A percentile compares a stretch with the other conserved stretches of the same genome.
Conservation (phyloP, 2,113 vertebrate genomes). For the Bufo gargarizans region DNA sequence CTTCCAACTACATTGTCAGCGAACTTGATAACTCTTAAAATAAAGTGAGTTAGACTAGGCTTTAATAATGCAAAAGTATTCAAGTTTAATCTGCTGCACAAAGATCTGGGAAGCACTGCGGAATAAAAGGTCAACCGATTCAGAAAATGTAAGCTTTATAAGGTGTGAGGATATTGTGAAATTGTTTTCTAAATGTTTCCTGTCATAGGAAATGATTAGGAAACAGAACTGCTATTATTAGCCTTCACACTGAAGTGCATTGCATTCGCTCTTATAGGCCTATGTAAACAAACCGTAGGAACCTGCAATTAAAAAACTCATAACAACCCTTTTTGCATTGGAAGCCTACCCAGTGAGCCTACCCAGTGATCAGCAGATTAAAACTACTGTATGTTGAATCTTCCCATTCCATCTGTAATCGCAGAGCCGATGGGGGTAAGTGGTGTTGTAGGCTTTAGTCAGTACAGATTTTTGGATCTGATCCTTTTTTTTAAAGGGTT, state of each 20-base stretch:
- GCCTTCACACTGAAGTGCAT: neutral
- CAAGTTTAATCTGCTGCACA: constrained; percentile 9
- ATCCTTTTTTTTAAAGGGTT: no score
- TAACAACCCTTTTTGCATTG: no score
- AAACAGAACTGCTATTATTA: neutral
- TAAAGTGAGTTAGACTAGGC: constrained; percentile 28
- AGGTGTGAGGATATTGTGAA: neutral
- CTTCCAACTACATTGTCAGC: constrained; percentile 29
- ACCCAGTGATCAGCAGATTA: no score
- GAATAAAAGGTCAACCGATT: neutral
- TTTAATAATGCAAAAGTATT: constrained; percentile 46
- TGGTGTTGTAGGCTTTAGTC: no score
- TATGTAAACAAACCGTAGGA: neutral
- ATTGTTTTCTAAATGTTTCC: neutral
- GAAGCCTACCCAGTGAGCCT: no score
- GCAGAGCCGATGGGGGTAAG: no score
- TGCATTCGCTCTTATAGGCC: neutral
- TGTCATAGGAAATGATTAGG: neutral
- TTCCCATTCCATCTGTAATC: no score
- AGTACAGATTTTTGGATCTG: no score
- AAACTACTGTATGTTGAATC: no score
- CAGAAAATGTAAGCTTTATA: neutral
- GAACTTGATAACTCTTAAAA: constrained; percentile 21
- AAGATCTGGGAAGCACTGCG: neutral
- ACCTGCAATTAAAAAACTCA: no score